Evolutionary conservation across 2,888 invertebrate genomes (phyloP).

Genomic region (Muschampia plurimacula): DNA sequence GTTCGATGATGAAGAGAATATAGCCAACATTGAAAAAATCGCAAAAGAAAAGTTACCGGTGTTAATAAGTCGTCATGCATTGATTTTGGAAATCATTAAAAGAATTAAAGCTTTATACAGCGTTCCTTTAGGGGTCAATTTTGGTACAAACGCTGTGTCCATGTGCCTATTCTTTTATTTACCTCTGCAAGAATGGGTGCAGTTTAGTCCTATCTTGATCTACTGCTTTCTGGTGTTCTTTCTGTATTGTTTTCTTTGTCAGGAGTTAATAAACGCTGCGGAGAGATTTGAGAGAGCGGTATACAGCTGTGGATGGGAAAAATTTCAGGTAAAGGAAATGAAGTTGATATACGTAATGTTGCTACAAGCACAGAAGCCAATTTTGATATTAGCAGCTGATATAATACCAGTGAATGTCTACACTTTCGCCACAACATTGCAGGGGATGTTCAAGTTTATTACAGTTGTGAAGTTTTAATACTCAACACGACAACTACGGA

Average conservation of each 20-base stretch:
- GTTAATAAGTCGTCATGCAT: constrained; percentile 59
- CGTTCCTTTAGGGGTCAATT: constrained; percentile 69
- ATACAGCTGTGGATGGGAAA: constrained; percentile 77
- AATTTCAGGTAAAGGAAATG: constrained; percentile 62
- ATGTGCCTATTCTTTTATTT: constrained; percentile 68
- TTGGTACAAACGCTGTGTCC: constrained; percentile 66
- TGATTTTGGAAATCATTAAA: constrained; percentile 57
- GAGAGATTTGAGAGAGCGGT: constrained; percentile 66
- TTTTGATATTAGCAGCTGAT: constrained; percentile 68
- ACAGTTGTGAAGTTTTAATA: constrained; percentile 68
- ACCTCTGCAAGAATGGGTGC: constrained; percentile 61
- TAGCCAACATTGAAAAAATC: constrained; percentile 45
- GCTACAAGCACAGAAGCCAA: constrained; percentile 65
- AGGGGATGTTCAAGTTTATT: constrained; percentile 71
- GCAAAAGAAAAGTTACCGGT: constrained; percentile 55
- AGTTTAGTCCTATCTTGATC: constrained; percentile 62
- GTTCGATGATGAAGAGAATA: constrained; percentile 49
- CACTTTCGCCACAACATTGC: constrained; percentile 71
- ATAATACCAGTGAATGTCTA: constrained; percentile 75
- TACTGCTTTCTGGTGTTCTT: constrained; percentile 72
- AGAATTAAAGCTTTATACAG: constrained; percentile 66
- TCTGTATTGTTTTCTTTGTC: constrained; percentile 72
- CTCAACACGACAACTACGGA: not conserved
- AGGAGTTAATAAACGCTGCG: constrained; percentile 66
- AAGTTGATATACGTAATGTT: constrained; percentile 65